These are phyloP conservation scores for Barnardius zonarius DNA, from an alignment of 2,113 vertebrate species.

Conservation along the genomic window DNA sequence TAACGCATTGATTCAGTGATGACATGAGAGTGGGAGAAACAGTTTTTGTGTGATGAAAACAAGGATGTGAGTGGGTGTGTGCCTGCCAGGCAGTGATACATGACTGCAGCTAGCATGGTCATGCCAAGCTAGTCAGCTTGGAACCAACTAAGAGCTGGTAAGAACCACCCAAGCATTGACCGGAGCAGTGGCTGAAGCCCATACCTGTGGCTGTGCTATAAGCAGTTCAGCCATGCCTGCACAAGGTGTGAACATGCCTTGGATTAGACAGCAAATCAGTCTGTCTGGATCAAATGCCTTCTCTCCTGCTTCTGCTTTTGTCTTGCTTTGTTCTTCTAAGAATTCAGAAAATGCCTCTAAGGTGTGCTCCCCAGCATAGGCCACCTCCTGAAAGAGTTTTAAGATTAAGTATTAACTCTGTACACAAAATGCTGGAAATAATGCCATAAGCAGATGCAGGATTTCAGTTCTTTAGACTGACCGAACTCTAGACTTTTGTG, in stretches of 20 bases:
- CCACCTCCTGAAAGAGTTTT: conserved; percentile 53
- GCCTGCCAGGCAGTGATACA: neutral
- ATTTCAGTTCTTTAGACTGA: neutral
- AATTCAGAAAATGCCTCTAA: conserved; percentile 71
- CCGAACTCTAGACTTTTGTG: neutral
- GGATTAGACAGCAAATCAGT: neutral
- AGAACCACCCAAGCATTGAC: rapidly evolving
- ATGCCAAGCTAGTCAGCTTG: neutral
- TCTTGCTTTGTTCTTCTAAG: conserved; percentile 66
- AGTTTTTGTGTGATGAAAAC: neutral
- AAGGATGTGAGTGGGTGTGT: neutral
- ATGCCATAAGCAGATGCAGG: neutral
- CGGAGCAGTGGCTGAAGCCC: neutral
- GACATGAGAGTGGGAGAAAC: neutral
- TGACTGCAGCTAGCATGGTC: neutral
- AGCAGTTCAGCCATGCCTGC: neutral
- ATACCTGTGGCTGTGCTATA: rapidly evolving
- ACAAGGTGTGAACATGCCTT: neutral
- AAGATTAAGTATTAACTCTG: neutral
- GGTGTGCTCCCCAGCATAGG: conserved; percentile 62
- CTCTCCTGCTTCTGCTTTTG: neutral
- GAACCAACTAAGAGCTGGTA: neutral
- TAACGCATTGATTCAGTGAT: neutral
- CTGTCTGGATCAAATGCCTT: neutral
- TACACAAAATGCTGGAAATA: neutral